phyloP scores from a whole-genome alignment of 2,888 invertebrate genomes.

The Stenurella melanura region DNA sequence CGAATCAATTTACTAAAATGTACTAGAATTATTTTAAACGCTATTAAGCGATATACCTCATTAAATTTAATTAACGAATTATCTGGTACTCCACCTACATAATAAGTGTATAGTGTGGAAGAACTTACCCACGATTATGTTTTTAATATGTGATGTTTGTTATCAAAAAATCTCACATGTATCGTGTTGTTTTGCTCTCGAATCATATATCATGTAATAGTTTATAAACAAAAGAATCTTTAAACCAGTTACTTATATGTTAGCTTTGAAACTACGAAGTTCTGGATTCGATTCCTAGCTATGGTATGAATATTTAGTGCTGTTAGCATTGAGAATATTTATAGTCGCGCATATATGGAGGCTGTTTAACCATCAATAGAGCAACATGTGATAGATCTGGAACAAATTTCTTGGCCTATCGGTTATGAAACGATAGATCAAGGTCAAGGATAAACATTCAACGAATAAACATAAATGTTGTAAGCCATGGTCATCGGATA shows the following conservation, averaged over 20 bases:
- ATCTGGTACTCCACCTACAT: slow-evolving; percentile 28
- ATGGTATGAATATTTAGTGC: too few species aligned
- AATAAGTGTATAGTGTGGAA: background rate
- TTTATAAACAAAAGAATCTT: background rate
- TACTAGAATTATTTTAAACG: slow-evolving; percentile 45
- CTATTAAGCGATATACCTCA: slow-evolving; percentile 45
- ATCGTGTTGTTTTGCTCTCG: background rate
- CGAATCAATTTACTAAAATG: slow-evolving; percentile 47
- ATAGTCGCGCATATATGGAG: too few species aligned
- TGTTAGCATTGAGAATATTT: too few species aligned
- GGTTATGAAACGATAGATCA: too few species aligned
- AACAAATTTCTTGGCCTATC: too few species aligned
- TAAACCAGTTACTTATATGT: background rate
- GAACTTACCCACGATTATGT: background rate
- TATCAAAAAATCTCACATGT: background rate
- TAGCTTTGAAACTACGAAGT: too few species aligned
- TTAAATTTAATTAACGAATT: slow-evolving; percentile 42
- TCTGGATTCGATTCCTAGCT: too few species aligned
- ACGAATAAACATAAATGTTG: too few species aligned
- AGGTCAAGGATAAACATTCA: too few species aligned
- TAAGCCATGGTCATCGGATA: too few species aligned
- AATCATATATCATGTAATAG: background rate
- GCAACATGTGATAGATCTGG: too few species aligned
- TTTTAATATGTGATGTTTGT: background rate
- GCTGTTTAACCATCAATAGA: too few species aligned